Conservation (phyloP, 2,113 vertebrate species). For the Paramisgurnus dabryanus region DNA sequence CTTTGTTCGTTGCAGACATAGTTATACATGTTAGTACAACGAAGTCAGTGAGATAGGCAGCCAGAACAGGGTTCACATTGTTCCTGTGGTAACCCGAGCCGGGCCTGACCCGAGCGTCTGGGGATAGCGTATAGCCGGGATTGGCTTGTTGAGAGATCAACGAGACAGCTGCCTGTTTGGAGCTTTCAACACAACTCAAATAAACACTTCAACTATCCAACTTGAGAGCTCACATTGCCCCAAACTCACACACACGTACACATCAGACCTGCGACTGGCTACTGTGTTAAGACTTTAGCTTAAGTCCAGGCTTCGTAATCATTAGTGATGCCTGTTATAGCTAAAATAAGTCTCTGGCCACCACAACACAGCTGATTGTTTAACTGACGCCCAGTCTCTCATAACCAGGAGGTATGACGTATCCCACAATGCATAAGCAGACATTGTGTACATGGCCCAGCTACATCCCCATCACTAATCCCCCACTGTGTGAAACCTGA, state of each 20-base stretch:
- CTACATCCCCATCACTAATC: slow-evolving; percentile 54
- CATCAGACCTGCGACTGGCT: slow-evolving; percentile 22
- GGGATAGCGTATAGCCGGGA: slow-evolving; percentile 36
- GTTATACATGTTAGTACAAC: slow-evolving; percentile 53
- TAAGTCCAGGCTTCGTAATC: slow-evolving; percentile 24
- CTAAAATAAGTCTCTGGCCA: slow-evolving; percentile 33
- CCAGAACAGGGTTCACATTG: slow-evolving; percentile 54
- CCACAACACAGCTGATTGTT: slow-evolving; percentile 39
- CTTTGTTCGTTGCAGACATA: slow-evolving; percentile 36
- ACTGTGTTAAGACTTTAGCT: slow-evolving; percentile 18
- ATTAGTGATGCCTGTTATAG: slow-evolving; percentile 47
- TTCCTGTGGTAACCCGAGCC: slow-evolving; percentile 49
- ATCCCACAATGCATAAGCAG: slow-evolving; percentile 49
- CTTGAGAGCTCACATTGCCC: slow-evolving; percentile 37
- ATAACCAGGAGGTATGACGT: slow-evolving; percentile 45
- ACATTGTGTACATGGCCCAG: slow-evolving; percentile 51
- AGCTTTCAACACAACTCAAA: slow-evolving; percentile 52
- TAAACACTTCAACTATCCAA: slow-evolving; percentile 50
- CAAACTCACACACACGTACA: slow-evolving; percentile 21
- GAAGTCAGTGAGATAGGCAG: slow-evolving; percentile 40
- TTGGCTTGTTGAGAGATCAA: slow-evolving; percentile 49
- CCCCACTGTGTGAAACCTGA: slow-evolving; percentile 53
- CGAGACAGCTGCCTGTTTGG: slow-evolving; percentile 52
- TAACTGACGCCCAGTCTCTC: slow-evolving; percentile 46
- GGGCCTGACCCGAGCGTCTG: slow-evolving; percentile 24